Evolutionary conservation across 2,797 vertebrate genomes (phyloP).

Genomic region (Australoheros facetus): DNA sequence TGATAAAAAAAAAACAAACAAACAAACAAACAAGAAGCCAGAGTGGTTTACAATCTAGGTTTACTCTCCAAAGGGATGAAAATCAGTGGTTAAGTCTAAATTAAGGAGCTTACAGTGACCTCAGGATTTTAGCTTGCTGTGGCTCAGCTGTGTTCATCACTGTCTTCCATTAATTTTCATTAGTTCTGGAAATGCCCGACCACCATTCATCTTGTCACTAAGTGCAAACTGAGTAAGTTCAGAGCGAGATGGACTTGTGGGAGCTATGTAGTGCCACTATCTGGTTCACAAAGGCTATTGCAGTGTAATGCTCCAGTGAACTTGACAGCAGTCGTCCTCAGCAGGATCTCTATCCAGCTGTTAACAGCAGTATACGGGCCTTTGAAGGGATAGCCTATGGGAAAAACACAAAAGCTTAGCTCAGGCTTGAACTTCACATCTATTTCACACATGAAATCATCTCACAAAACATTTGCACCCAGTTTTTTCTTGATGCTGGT

Average conservation of each 20-base stretch:
- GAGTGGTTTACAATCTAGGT: neutral
- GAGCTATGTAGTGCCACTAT: constrained; percentile 52
- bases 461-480: constrained; percentile 2
- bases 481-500: neutral
- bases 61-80: neutral
- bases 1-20: no score
- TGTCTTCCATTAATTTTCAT: neutral
- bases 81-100: neutral
- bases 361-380: constrained; percentile 52
- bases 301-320: constrained; percentile 57
- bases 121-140: neutral
- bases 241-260: neutral
- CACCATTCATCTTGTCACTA: neutral
- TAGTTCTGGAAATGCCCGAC: neutral
- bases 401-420: constrained; percentile 52
- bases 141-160: neutral
- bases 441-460: constrained; percentile 24
- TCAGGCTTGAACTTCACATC: constrained; percentile 48
- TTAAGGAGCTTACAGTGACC: neutral
- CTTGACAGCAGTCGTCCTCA: constrained; percentile 50
- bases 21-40: neutral
- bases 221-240: neutral
- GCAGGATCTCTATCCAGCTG: constrained; percentile 60
- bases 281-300: constrained; percentile 45
- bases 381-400: constrained; percentile 55